Evolutionary conservation across 2,113 vertebrate species (phyloP).

Genomic region (Bufo bufo): DNA sequence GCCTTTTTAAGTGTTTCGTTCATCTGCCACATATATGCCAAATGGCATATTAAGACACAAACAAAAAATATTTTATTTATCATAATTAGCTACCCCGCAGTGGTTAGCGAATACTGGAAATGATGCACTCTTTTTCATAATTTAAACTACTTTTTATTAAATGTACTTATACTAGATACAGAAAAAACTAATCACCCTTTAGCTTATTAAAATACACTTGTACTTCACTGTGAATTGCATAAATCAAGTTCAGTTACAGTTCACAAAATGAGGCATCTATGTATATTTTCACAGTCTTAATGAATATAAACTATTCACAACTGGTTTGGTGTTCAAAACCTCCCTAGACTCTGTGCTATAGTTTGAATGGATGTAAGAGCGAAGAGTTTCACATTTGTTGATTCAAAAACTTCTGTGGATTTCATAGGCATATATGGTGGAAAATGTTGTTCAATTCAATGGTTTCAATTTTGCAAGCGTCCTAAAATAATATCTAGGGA

Average conservation of each 20-base stretch:
- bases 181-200: background rate
- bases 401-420: background rate
- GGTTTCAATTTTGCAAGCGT: background rate
- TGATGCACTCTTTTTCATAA: constrained; percentile 21
- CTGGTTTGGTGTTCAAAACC: background rate
- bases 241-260: background rate
- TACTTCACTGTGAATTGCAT: background rate
- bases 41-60: constrained; percentile 37
- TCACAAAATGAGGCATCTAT: background rate
- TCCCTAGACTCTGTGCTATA: background rate
- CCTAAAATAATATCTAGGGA: background rate
- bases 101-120: constrained; percentile 23
- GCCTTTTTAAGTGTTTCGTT: constrained; percentile 41
- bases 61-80: constrained; percentile 51
- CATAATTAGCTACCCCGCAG: constrained; percentile 37
- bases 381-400: background rate
- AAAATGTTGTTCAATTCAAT: no score
- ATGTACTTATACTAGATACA: background rate
- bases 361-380: background rate
- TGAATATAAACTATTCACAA: constrained; percentile 5
- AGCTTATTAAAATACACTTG: background rate
- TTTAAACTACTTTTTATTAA: constrained; percentile 26
- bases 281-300: background rate
- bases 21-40: constrained; percentile 36
- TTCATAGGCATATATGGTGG: background rate